Evolutionary conservation across 2,797 vertebrate species (phyloP).

Genomic region (Muscicapa striata): DNA sequence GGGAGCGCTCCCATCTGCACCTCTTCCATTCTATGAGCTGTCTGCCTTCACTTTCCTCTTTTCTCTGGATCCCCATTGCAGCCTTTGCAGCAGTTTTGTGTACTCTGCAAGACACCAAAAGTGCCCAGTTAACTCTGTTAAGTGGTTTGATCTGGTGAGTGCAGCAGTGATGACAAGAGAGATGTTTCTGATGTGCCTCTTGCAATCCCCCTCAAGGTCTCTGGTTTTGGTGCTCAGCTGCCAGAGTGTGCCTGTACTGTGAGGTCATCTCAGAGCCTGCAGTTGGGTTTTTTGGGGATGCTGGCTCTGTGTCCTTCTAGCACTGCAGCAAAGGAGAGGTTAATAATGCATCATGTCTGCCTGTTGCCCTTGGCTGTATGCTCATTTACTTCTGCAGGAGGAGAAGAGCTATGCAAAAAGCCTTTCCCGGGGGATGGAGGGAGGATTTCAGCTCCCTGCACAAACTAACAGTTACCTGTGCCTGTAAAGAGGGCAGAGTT

Average conservation of each 20-base stretch:
- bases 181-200: not conserved
- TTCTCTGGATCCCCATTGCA: not conserved
- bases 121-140: not conserved
- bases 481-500: not conserved
- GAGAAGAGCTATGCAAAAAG: not conserved
- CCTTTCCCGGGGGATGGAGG: not conserved
- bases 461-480: not conserved
- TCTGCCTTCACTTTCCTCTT: not conserved
- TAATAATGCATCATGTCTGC: not conserved
- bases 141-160: not conserved
- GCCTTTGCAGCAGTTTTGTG: not conserved
- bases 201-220: not conserved
- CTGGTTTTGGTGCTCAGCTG: not conserved
- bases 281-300: not conserved
- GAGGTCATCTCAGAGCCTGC: not conserved
- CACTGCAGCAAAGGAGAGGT: conserved; percentile 1
- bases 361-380: not conserved
- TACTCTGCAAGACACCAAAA: not conserved
- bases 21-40: not conserved
- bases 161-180: not conserved
- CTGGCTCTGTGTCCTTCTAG: not conserved
- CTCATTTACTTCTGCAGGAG: not conserved
- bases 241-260: not conserved
- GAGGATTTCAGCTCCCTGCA: not conserved
- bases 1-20: not conserved